Conservation (phyloP, 1,140 invertebrate genomes). For the Caenorhabditis inopinata region DNA sequence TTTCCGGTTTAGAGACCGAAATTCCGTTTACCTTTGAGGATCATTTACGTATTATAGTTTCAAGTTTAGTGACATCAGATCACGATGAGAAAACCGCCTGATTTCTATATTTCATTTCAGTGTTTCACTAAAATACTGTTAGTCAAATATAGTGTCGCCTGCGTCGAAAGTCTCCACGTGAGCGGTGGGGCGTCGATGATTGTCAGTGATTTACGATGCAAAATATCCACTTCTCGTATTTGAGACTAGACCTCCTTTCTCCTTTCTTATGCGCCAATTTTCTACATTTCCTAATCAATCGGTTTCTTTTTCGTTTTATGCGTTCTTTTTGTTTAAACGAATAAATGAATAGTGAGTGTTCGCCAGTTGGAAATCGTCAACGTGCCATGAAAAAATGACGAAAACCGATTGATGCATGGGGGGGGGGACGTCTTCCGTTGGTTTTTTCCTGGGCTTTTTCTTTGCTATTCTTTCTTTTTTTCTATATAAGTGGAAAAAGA, state of each 20-base stretch:
- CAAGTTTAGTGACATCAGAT: too few species aligned
- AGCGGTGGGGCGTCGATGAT: background rate
- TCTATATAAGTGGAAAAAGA: slow-evolving; percentile 16
- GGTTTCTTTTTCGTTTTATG: background rate
- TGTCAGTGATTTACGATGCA: slow-evolving; percentile 2
- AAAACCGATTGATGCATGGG: slow-evolving; percentile 19
- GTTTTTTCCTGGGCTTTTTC: background rate
- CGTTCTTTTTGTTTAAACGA: slow-evolving; percentile 27
- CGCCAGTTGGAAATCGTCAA: background rate
- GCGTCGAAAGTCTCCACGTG: background rate
- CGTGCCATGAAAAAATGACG: background rate
- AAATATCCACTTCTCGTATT: background rate
- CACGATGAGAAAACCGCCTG: too few species aligned
- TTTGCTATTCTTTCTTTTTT: background rate
- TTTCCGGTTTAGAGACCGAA: too few species aligned
- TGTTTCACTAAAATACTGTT: background rate
- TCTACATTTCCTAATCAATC: background rate
- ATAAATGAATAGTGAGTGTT: slow-evolving; percentile 8
- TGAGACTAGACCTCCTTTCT: background rate
- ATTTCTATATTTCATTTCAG: too few species aligned
- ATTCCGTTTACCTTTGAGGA: too few species aligned
- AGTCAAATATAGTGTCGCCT: background rate
- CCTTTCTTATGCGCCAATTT: background rate
- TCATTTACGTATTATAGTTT: too few species aligned
- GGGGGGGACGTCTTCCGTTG: background rate